Conservation (phyloP, 2,113 vertebrate genomes). For the Otolemur garnettii region DNA sequence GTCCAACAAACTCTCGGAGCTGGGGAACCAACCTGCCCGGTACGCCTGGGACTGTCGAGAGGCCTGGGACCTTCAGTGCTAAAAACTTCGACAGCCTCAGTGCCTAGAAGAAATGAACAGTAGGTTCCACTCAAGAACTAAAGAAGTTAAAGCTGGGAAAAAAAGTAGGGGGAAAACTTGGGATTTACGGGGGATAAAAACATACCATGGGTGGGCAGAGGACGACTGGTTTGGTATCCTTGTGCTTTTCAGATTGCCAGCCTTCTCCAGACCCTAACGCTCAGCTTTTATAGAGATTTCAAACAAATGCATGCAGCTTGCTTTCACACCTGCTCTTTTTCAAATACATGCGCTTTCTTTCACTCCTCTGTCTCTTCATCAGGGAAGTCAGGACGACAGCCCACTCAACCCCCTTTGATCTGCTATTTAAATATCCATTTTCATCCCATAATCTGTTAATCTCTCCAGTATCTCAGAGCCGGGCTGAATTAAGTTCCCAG, state of each 20-base stretch:
- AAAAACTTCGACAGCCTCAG: neutral
- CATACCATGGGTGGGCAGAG: neutral
- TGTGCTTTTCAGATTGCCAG: neutral
- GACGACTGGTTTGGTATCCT: neutral
- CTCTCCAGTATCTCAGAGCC: conserved; percentile 73
- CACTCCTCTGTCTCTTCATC: conserved; percentile 52
- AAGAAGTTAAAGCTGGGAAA: neutral
- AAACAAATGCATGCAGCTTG: conserved; percentile 29
- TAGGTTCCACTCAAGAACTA: neutral
- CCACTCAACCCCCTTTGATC: conserved; percentile 71
- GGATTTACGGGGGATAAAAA: neutral
- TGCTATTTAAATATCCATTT: conserved; percentile 76
- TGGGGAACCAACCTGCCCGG: neutral
- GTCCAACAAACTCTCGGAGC: neutral
- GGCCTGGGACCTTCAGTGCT: neutral
- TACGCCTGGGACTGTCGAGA: neutral
- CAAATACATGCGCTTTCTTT: conserved; percentile 50
- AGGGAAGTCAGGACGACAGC: conserved; percentile 41
- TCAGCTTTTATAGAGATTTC: neutral
- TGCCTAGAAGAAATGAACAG: neutral
- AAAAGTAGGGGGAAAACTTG: neutral
- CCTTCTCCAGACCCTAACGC: neutral
- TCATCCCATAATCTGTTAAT: conserved; percentile 80
- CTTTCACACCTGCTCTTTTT: conserved; percentile 46
- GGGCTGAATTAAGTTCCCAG: conserved; percentile 79